A percentile compares a stretch with the other conserved stretches of the same genome.
phyloP scores from a whole-genome alignment of 2,113 vertebrate species.

The Isichthys henryi region DNA sequence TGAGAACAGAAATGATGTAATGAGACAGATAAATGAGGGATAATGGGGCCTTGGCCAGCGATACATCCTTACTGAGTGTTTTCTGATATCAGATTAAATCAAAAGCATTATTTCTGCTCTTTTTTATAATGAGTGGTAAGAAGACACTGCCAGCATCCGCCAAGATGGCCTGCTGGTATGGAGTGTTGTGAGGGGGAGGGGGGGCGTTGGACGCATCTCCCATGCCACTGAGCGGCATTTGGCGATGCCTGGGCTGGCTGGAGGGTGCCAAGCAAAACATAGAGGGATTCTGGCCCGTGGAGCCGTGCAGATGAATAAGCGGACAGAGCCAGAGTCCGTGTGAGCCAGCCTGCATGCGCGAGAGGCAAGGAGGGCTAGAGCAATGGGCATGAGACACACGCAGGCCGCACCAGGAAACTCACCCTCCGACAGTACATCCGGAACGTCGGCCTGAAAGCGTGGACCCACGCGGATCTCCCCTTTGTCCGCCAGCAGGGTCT shows the following conservation, averaged over 20 bases:
- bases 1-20: not conserved
- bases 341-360: not conserved
- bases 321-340: not conserved
- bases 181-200: not conserved
- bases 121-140: not conserved
- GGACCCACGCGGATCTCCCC: constrained; percentile 94
- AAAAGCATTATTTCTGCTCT: not conserved
- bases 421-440: constrained; percentile 92
- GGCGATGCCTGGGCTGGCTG: not conserved
- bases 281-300: not conserved
- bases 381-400: not conserved
- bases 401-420: constrained; percentile 9
- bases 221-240: not conserved
- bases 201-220: not conserved
- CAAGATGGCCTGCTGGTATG: not conserved
- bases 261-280: not conserved
- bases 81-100: not conserved
- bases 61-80: not conserved
- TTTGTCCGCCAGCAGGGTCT: constrained; percentile 92
- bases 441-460: constrained; percentile 92
- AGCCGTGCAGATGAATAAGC: not conserved
- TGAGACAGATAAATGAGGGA: not conserved
- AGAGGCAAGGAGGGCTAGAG: not conserved
- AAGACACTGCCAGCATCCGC: not conserved
- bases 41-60: not conserved